Conservation (phyloP, 1,140 invertebrate species). For the Sarcophaga peregrina region DNA sequence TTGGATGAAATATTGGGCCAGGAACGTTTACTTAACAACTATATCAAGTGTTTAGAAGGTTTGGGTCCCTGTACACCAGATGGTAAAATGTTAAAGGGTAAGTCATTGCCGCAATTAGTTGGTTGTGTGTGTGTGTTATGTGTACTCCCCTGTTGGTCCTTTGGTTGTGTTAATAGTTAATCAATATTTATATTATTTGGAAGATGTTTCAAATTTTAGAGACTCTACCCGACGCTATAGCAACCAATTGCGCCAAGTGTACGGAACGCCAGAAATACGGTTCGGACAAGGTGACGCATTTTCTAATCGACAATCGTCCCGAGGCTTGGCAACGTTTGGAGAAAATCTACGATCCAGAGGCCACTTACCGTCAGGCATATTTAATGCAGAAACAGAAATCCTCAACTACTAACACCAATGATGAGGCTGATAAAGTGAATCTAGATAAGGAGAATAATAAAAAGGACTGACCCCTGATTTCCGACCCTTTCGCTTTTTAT, state of each 20-base stretch:
- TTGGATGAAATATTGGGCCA: constrained; percentile 75
- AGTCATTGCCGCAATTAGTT: not conserved
- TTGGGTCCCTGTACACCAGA: constrained; percentile 76
- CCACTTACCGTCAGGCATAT: constrained; percentile 66
- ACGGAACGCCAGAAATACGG: constrained; percentile 70
- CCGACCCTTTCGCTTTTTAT: not conserved
- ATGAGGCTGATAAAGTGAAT: not conserved
- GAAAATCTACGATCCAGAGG: constrained; percentile 73
- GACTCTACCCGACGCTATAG: constrained; percentile 73
- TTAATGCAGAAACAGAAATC: constrained; percentile 50
- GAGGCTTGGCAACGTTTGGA: constrained; percentile 71
- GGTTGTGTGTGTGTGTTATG: too few species aligned
- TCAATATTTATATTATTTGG: constrained; percentile 23
- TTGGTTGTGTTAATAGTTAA: too few species aligned
- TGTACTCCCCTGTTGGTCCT: too few species aligned
- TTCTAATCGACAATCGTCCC: constrained; percentile 69
- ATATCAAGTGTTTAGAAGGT: constrained; percentile 76
- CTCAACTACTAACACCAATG: not conserved
- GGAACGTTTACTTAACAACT: constrained; percentile 74
- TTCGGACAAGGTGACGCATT: constrained; percentile 69
- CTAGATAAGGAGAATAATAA: not conserved
- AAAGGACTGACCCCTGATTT: not conserved
- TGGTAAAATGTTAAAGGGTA: constrained; percentile 74
- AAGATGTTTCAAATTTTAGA: constrained; percentile 59
- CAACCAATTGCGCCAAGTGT: constrained; percentile 73